Evolutionary conservation across 2,888 invertebrate species (phyloP).

Genomic region (Parnassius smintheus): DNA sequence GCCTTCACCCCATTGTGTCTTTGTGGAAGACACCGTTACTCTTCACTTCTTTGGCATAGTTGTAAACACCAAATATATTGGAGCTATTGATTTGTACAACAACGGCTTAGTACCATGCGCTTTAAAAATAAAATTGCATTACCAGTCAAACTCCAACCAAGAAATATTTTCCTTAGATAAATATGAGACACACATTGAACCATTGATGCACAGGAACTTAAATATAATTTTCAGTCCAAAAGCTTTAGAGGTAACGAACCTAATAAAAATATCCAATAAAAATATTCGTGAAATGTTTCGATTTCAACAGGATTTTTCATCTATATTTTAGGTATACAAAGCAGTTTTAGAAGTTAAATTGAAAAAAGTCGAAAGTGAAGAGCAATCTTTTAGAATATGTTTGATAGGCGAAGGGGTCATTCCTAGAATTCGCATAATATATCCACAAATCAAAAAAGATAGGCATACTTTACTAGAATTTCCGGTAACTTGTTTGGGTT

Average conservation of each 20-base stretch:
- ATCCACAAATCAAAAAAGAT: conserved; percentile 50
- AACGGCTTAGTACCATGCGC: conserved; percentile 69
- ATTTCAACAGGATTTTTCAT: conserved; percentile 11
- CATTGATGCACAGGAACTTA: conserved; percentile 63
- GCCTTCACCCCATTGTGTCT: conserved; percentile 70
- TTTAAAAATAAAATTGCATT: conserved; percentile 61
- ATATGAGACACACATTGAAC: conserved; percentile 67
- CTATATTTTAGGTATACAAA: conserved; percentile 57
- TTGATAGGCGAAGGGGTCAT: conserved; percentile 71
- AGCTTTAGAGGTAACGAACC: conserved; percentile 52
- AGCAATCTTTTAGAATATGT: conserved; percentile 66
- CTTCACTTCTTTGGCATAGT: conserved; percentile 68
- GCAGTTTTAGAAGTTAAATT: conserved; percentile 68
- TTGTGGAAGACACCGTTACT: conserved; percentile 67
- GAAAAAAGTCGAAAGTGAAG: conserved; percentile 62
- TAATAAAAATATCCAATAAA: no score
- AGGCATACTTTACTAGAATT: conserved; percentile 51
- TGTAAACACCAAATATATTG: conserved; percentile 57
- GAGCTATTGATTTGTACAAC: conserved; percentile 65
- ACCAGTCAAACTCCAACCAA: conserved; percentile 56
- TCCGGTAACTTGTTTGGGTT: conserved; percentile 69
- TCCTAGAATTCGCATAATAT: conserved; percentile 60
- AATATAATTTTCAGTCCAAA: conserved; percentile 67
- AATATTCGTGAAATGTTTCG: not conserved
- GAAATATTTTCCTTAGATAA: conserved; percentile 68